Evolutionary conservation across 2,797 vertebrate species (phyloP), one percentile per base, ranked within the genome.

Genomic region (Gastrophryne carolinensis): DNA sequence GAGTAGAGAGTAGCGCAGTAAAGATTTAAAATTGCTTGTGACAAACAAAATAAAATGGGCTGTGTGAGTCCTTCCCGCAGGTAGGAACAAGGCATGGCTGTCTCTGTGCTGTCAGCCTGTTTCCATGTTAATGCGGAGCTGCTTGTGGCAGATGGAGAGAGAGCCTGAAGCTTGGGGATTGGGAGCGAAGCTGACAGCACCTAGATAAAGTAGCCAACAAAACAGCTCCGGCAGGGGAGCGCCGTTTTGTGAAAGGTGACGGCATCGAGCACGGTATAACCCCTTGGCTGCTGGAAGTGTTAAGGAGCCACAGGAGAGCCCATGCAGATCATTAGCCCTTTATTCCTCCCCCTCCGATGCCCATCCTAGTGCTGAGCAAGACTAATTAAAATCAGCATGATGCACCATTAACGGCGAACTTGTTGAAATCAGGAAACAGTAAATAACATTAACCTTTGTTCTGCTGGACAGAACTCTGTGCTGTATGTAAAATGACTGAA

Each of bases 381-480:
- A 78, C 75, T 78, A 72, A 78, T 78, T 78, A 66, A 72, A 72
- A 78, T 23, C 75, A 78, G 75, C 75, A 47, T 15, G 68, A 72
- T 26, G 68, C 41, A 61, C 75, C 75, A 78, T 78, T 78, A 78
- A 54, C 68, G 32, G 50, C 58, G 75, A 72, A 72, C 75, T 78
- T 64, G 61, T 58, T 52, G 62, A 26, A 52, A 34, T 32, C 62
- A 41, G 32, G 61, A 78, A 72, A 72, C 56, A 50, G 53, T 72
- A 78, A 78, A 66, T 78, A 78, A 78, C 41, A 41, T 78, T 72
- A 78, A 78, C 75, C 52, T 72, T 53, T 78, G 19, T 15, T 66
- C 68, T 66, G 61, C 68, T 72, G 75, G 61, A 52, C 15, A 26
- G 52, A 23, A 56, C n/a, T n/a, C n/a, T n/a, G n/a, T n/a, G n/a